These are phyloP conservation scores for Globia sparganii DNA, from an alignment of 2,888 invertebrate genomes.

Conservation along the genomic window DNA sequence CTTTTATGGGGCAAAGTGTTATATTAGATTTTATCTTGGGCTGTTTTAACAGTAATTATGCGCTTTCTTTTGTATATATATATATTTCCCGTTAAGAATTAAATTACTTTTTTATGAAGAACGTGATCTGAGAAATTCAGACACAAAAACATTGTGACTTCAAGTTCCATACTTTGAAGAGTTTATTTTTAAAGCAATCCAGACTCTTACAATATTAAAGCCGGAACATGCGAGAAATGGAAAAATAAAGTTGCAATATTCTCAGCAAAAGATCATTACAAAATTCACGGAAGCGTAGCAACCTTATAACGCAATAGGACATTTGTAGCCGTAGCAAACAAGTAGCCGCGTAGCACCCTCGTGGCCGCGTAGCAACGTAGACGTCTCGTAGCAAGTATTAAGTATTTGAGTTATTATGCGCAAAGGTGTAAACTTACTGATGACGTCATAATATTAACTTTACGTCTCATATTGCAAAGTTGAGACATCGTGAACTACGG, in stretches of 20 bases:
- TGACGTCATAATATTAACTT: slow-evolving; percentile 54
- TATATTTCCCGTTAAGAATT: neutral
- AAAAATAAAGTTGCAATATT: slow-evolving; percentile 20
- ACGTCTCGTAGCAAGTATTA: slow-evolving; percentile 59
- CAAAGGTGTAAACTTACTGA: slow-evolving; percentile 57
- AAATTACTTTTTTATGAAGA: neutral
- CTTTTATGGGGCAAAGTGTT: slow-evolving; percentile 44
- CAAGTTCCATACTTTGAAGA: neutral
- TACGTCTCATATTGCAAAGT: slow-evolving; percentile 45
- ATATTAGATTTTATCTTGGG: slow-evolving; percentile 22
- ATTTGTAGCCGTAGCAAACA: slow-evolving; percentile 38
- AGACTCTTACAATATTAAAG: neutral
- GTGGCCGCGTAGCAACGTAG: slow-evolving; percentile 43
- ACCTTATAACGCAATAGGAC: slow-evolving; percentile 26
- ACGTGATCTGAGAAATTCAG: neutral
- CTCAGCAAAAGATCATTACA: slow-evolving; percentile 35
- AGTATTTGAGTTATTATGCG: slow-evolving; percentile 52
- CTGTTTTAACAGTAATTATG: slow-evolving; percentile 20
- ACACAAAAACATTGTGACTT: neutral
- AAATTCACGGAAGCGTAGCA: slow-evolving; percentile 42
- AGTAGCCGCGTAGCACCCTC: slow-evolving; percentile 37
- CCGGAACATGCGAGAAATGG: neutral
- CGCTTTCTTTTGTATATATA: neutral
- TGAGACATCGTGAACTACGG: slow-evolving; percentile 19
- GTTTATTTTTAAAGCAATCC: slow-evolving; percentile 4